These are phyloP conservation scores for Nomada fabriciana DNA, from an alignment of 2,888 invertebrate species.

Conservation along the genomic window DNA sequence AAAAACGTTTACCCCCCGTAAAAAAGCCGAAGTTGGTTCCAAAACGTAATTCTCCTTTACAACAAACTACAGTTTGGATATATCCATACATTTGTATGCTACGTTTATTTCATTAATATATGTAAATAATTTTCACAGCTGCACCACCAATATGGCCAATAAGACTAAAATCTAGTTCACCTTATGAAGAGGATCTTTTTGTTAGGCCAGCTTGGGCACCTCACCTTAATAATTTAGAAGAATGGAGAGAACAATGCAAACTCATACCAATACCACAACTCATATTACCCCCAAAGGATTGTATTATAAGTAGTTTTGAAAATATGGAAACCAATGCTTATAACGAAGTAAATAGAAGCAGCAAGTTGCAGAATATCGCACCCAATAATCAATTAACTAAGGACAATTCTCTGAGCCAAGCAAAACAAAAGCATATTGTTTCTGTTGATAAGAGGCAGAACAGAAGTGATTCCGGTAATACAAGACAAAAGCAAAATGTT, in stretches of 20 bases:
- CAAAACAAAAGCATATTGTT: neutral
- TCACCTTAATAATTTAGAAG: constrained; percentile 62
- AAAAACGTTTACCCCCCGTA: constrained; percentile 75
- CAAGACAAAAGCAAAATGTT: neutral
- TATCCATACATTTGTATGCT: neutral
- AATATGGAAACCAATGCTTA: neutral
- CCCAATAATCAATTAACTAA: neutral
- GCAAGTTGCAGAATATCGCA: neutral
- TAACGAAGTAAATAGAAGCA: neutral
- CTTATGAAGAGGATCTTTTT: constrained; percentile 72
- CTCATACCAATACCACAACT: constrained; percentile 68
- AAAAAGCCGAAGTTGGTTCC: constrained; percentile 63
- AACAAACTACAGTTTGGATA: no score
- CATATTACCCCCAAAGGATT: constrained; percentile 68
- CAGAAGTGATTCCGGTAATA: neutral
- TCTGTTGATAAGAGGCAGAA: neutral
- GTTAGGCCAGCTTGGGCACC: constrained; percentile 67
- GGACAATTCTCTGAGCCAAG: neutral
- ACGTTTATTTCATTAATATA: constrained; percentile 2
- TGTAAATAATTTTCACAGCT: constrained; percentile 65
- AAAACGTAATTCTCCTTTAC: constrained; percentile 76
- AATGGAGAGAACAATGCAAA: constrained; percentile 72
- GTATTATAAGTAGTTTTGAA: constrained; percentile 18
- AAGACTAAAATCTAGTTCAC: constrained; percentile 63
- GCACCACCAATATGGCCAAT: constrained; percentile 36